Evolutionary conservation across 2,797 vertebrate species (phyloP), one percentile per base, ranked within the genome.

Genomic region (Syncerus caffer): DNA sequence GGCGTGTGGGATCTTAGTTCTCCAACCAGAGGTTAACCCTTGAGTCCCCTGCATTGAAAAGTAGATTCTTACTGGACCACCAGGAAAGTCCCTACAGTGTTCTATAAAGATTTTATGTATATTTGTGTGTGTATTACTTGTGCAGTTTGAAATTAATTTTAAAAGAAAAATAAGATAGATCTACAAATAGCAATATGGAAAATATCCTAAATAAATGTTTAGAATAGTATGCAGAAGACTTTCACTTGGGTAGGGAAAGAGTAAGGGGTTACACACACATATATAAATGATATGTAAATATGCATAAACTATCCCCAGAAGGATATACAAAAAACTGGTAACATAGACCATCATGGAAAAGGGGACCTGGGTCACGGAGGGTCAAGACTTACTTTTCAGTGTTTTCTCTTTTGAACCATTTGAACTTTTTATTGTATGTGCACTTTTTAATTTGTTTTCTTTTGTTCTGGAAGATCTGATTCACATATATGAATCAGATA

Each of bases 141-240:
- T 86, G 5, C 31, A 57, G 93, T 82, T 82, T 88, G 38, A 90
- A 91, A 53, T 88, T 95, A 58, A 76, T 62, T 95, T 96, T 89
- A 79, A 89, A 95, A 74, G n/a, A 64, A 47, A 42, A 67, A 7
- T 76, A 51, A 93, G 42, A 42, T 55, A 85, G n/a, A 89, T 88
- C 57, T 85, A 89, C 10, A 93, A 89, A 47, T 78, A 97, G 62
- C 27, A 64, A 60, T 71, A 31, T 84, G n/a, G 29, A 89, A 97
- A 97, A 60, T 17, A 84, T 42, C 58, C 88, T 93, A 90, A 87
- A 45, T n/a, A 89, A 96, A 78, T 89, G 34, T 78, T 95, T 92
- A 87, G 7, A 85, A 78, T 25, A 57, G 10, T 80, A 3, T 71
- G 1, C 47, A 50, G 31, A 62, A 62, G 34, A 58, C 60, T 89